Percentiles rank a stretch among this genome's conserved stretches.
Evolutionary conservation across 1,140 invertebrate genomes (phyloP).

Genomic region (Papilio aristodemus): DNA sequence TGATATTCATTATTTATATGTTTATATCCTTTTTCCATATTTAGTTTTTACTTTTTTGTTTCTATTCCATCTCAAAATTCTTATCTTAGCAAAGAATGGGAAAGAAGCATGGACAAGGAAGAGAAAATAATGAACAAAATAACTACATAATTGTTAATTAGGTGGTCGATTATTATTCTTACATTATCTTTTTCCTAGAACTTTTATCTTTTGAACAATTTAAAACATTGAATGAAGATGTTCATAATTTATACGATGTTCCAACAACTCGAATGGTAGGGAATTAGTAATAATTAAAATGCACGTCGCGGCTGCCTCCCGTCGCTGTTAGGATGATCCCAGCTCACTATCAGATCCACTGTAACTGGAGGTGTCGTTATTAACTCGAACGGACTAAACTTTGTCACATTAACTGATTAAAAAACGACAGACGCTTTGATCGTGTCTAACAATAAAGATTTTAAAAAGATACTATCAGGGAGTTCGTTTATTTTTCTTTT

Average conservation of each 20-base stretch:
- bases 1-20: no score
- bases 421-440: background rate
- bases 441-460: background rate
- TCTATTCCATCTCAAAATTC: no score
- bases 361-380: conserved; percentile 22
- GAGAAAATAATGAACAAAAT: no score
- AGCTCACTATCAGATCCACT: conserved; percentile 2
- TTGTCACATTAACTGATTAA: background rate
- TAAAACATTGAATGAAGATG: background rate
- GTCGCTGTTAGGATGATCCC: background rate
- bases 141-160: no score
- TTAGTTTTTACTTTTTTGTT: no score
- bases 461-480: background rate
- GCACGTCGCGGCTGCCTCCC: conserved; percentile 12
- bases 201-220: no score
- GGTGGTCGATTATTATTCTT: no score
- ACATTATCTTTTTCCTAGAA: no score
- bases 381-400: background rate
- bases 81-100: no score
- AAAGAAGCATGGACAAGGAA: no score
- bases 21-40: no score
- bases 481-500: no score
- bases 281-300: conserved; percentile 23
- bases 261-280: background rate
- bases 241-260: background rate